Base-by-base conservation (phyloP, 1,140 invertebrate species). In the Bombus confusus region DNA sequence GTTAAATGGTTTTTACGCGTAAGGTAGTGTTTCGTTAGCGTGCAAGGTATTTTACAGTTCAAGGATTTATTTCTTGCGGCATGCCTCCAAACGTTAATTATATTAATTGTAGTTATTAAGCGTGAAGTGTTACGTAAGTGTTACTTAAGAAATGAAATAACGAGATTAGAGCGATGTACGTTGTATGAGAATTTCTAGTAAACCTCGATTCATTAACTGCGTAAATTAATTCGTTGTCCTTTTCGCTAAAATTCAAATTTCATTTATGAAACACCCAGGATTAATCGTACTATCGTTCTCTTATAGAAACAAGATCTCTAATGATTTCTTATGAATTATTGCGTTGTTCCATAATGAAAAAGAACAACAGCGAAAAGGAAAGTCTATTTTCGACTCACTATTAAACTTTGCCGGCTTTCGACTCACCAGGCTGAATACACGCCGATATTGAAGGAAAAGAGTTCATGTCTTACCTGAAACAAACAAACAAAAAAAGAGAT, bases 381-480 rank as follows among this genome's bases (percentile, higher is more conserved):
- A 3, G n/a, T n/a, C 47, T 52, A 52, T 52, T 52, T 22, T 22
- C 12, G 8, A 59, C 52, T 39, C 3, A 15, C 34, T 75, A 5
- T 18, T 76, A n/a, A 6, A 76, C n/a, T 78, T 22, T 8, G 47
- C 1, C 22, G 18, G 1, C 18, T 52, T 37, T 6, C 3, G 31
- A 47, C 69, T 81, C 15, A 81, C 69, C 74, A 86, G 28, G 0
- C 2, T 3, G 1, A 12, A 41, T 5, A 5, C 22, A 41, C 15
- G n/a, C 6, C 13, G 68, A 47, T 12, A 25, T 3, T 1, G 6
- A 28, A 18, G 22, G n/a, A 31, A 15, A 64, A 9, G 68, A n/a
- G 41, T 66, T 59, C 5, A 2, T 28, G 39, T 62, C 85, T 87
- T 79, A 88, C 87, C 87, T 88, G 80, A 52, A 88, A 88, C 59